Percentiles rank a stretch among this genome's conserved stretches.
Evolutionary conservation across 2,797 vertebrate species (phyloP).

Genomic region (Siniperca undulata): DNA sequence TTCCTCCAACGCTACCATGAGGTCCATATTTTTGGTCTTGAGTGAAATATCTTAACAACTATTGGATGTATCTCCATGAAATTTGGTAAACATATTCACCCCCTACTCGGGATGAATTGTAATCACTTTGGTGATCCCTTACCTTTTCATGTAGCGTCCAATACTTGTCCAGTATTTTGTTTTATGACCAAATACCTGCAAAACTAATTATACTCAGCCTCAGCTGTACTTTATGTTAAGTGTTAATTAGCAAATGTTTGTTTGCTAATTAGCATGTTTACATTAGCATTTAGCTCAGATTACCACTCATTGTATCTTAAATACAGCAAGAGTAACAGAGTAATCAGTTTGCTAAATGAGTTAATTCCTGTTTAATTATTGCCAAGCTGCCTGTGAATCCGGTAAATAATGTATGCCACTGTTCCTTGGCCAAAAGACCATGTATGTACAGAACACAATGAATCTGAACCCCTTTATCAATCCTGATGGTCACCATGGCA

Average conservation of each 20-base stretch:
- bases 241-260: neutral
- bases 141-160: neutral
- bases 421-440: slow-evolving; percentile 50
- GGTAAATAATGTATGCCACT: slow-evolving; percentile 38
- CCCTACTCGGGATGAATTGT: neutral
- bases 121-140: neutral
- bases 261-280: neutral
- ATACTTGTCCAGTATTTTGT: neutral
- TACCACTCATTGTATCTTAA: neutral
- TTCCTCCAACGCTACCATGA: neutral
- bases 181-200: neutral
- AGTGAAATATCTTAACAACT: neutral
- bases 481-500: slow-evolving; percentile 79
- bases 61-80: neutral
- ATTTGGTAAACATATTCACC: neutral
- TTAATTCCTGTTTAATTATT: slow-evolving; percentile 27
- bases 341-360: slow-evolving; percentile 31
- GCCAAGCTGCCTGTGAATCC: slow-evolving; percentile 8
- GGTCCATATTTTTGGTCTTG: neutral
- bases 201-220: neutral
- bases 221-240: neutral
- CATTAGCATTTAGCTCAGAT: neutral
- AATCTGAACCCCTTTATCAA: slow-evolving; percentile 60
- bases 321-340: neutral
- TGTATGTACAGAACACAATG: slow-evolving; percentile 61